Percentiles rank a stretch among this genome's conserved stretches.
phyloP scores from a whole-genome alignment of 2,888 invertebrate species.

The Fissipunctia ypsillon region DNA sequence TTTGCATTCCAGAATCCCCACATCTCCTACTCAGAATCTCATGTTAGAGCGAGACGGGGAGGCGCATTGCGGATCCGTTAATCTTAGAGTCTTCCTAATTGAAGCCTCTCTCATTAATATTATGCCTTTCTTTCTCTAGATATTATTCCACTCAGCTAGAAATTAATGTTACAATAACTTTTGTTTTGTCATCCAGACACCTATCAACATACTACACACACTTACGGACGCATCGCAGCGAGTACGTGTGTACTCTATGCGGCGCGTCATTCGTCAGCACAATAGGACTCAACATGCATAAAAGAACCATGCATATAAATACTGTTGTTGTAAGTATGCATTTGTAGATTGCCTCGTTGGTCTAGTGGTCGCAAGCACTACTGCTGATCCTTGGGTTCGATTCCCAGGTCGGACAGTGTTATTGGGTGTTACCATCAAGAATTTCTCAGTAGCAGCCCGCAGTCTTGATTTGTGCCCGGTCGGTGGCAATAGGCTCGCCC shows the following conservation, averaged over 20 bases:
- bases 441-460: background rate
- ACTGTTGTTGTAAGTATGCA: conserved; percentile 46
- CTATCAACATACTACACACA: conserved; percentile 84
- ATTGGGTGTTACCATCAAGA: background rate
- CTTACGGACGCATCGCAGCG: conserved; percentile 82
- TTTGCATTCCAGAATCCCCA: background rate
- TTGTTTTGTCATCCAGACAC: conserved; percentile 53
- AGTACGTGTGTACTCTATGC: conserved; percentile 80
- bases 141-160: background rate
- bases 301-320: conserved; percentile 66
- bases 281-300: conserved; percentile 80
- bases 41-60: background rate
- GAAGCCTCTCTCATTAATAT: background rate
- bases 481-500: background rate
- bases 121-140: background rate
- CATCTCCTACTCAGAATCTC: background rate
- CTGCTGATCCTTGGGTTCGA: background rate
- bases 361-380: background rate
- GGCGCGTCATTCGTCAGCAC: conserved; percentile 84
- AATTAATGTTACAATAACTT: background rate
- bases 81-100: background rate
- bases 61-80: background rate
- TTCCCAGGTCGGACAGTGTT: background rate
- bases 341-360: background rate
- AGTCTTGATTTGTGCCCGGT: background rate